phyloP scores from a whole-genome alignment of 2,888 invertebrate species.

The Anaspis maculata region DNA sequence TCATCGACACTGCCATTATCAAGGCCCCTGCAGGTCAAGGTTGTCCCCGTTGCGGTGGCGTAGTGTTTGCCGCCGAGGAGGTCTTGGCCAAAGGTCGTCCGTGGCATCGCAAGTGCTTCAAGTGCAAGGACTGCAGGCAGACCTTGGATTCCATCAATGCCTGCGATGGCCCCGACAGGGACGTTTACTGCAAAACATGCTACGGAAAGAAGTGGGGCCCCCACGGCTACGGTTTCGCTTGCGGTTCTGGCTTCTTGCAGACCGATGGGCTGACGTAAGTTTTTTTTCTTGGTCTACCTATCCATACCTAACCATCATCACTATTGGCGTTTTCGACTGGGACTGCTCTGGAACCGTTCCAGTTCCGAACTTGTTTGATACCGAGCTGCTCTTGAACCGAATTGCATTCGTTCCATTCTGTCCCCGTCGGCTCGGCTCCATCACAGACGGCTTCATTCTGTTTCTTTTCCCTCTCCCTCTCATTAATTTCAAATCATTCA shows the following conservation, averaged over 20 bases:
- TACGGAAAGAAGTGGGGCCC: constrained; percentile 98
- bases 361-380: too few relatives aligned
- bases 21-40: constrained; percentile 78
- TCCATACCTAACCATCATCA: too few relatives aligned
- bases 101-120: constrained; percentile 92
- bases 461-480: too few relatives aligned
- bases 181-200: constrained; percentile 94
- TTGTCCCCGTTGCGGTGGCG: constrained; percentile 83
- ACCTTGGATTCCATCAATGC: constrained; percentile 93
- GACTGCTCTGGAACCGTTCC: too few relatives aligned
- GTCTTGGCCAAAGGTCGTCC: constrained; percentile 82
- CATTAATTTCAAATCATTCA: too few relatives aligned
- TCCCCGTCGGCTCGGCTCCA: too few relatives aligned
- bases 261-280: constrained; percentile 83
- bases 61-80: constrained; percentile 90
- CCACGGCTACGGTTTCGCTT: constrained; percentile 92
- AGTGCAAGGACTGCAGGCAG: constrained; percentile 86
- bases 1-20: constrained; percentile 72
- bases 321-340: too few relatives aligned
- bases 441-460: too few relatives aligned
- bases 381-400: too few relatives aligned
- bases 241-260: constrained; percentile 88
- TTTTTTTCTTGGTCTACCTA: too few relatives aligned
- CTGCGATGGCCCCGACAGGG: constrained; percentile 87
- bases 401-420: too few relatives aligned